Evolutionary conservation across 2,888 invertebrate genomes (phyloP).

Genomic region (Hofmannophila pseudospretella): DNA sequence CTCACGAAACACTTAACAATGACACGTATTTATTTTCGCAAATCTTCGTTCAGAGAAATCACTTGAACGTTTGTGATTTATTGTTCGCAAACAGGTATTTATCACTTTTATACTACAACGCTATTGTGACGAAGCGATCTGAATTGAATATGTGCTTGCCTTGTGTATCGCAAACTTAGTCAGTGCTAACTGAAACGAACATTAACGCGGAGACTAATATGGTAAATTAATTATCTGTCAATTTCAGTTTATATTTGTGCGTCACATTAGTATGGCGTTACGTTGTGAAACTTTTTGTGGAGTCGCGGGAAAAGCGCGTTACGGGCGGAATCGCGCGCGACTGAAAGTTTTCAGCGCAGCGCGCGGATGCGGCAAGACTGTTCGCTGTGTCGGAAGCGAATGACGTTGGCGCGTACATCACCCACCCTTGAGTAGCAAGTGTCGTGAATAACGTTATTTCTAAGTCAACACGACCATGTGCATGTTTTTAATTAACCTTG

Average conservation of each 20-base stretch:
- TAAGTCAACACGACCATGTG: constrained; percentile 22
- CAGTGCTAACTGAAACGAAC: too few relatives aligned
- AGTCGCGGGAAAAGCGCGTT: background rate
- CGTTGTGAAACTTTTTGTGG: background rate
- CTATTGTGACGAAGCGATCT: background rate
- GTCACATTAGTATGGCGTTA: background rate
- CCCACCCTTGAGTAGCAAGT: constrained; percentile 28
- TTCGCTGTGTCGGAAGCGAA: constrained; percentile 50
- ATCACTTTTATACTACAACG: constrained; percentile 10
- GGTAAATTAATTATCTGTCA: too few relatives aligned
- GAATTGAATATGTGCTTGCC: too few relatives aligned
- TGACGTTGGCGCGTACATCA: constrained; percentile 36
- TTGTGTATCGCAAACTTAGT: too few relatives aligned
- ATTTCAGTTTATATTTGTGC: too few relatives aligned
- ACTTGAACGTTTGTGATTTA: constrained; percentile 14
- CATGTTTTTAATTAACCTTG: constrained; percentile 29
- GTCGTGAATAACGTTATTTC: constrained; percentile 17
- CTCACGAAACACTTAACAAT: constrained; percentile 26
- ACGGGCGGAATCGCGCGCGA: constrained; percentile 16
- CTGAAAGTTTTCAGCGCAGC: constrained; percentile 44
- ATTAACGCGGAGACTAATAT: too few relatives aligned
- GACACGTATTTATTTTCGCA: constrained; percentile 19
- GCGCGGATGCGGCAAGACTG: constrained; percentile 42
- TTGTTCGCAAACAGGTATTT: constrained; percentile 9
- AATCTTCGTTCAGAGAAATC: constrained; percentile 17